A percentile compares a stretch with the other conserved stretches of the same genome.
Evolutionary conservation across 2,113 vertebrate species (phyloP).

Genomic region (Lampris megalopsis): DNA sequence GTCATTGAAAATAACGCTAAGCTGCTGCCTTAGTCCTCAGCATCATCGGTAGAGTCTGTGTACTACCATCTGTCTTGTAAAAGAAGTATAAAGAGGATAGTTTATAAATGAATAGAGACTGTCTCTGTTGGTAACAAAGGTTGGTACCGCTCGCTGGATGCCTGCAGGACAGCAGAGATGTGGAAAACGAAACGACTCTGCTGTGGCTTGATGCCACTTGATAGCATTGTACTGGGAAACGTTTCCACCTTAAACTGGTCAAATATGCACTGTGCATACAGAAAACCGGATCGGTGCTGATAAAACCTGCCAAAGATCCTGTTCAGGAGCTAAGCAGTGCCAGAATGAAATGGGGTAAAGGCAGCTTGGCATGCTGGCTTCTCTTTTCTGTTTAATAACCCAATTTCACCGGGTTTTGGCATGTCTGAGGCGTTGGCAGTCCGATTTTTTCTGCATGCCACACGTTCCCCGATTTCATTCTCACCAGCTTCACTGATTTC

Average conservation of each 20-base stretch:
- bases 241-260: no score
- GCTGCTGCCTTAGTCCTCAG: conserved; percentile 6
- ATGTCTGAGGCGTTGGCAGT: conserved; percentile 30
- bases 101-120: not conserved
- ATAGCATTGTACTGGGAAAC: not conserved
- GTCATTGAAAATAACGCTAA: conserved; percentile 23
- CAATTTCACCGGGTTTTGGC: conserved; percentile 35
- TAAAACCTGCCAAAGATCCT: not conserved
- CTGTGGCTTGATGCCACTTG: not conserved
- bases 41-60: not conserved
- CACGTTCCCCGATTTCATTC: conserved; percentile 38
- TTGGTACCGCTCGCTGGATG: not conserved
- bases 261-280: no score
- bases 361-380: conserved; percentile 4
- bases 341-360: not conserved
- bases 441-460: conserved; percentile 10
- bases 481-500: conserved; percentile 32
- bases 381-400: conserved; percentile 6
- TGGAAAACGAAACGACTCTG: not conserved
- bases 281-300: not conserved
- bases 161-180: no score
- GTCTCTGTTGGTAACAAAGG: not conserved
- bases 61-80: not conserved
- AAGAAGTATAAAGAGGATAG: not conserved
- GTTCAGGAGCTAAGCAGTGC: not conserved